Evolutionary conservation across 1,140 invertebrate genomes (phyloP).

Genomic region (Panulirus ornatus): DNA sequence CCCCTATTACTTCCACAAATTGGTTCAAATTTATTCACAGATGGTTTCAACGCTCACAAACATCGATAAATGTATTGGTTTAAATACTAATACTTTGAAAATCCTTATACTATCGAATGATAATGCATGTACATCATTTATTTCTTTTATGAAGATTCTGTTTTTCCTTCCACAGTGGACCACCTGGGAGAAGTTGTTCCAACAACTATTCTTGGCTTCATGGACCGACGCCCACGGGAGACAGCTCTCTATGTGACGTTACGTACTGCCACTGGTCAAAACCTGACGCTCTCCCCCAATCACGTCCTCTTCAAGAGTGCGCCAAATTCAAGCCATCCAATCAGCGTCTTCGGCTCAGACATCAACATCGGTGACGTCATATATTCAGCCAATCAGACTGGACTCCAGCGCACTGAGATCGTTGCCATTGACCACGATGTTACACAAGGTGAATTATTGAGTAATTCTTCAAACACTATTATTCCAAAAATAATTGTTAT

Average conservation of each 20-base stretch:
- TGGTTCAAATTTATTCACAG: too few relatives aligned
- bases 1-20: too few relatives aligned
- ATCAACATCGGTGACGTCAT: slow-evolving; percentile 55
- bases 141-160: too few relatives aligned
- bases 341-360: slow-evolving; percentile 52
- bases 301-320: slow-evolving; percentile 57
- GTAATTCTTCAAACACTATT: too few relatives aligned
- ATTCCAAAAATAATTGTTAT: too few relatives aligned
- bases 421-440: slow-evolving; percentile 42
- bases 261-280: slow-evolving; percentile 62
- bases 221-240: slow-evolving; percentile 70
- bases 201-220: slow-evolving; percentile 75
- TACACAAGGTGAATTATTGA: slow-evolving; percentile 35
- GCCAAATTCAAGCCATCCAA: slow-evolving; percentile 32
- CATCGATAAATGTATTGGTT: too few relatives aligned
- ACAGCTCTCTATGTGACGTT: slow-evolving; percentile 75
- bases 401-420: slow-evolving; percentile 35
- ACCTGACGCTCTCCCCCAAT: slow-evolving; percentile 69
- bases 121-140: too few relatives aligned
- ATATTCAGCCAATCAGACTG: slow-evolving; percentile 39
- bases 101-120: too few relatives aligned
- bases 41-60: too few relatives aligned
- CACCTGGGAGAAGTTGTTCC: slow-evolving; percentile 73
- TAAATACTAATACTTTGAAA: too few relatives aligned
- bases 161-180: slow-evolving; percentile 31